These are phyloP conservation scores for Drosophila prolongata DNA, from an alignment of 2,888 invertebrate genomes.

Conservation along the genomic window DNA sequence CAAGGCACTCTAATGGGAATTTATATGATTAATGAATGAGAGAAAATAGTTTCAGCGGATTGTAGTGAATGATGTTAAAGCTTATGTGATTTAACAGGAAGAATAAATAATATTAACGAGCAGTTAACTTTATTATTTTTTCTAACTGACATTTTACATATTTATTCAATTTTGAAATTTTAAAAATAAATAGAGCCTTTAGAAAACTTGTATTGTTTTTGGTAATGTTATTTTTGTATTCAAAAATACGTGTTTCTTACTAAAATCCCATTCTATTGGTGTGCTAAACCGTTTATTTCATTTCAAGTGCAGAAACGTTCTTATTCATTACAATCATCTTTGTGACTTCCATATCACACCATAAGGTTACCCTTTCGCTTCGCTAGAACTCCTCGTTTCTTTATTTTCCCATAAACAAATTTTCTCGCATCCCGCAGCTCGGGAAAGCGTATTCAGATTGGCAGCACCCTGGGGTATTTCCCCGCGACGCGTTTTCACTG, in stretches of 20 bases:
- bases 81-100: not conserved
- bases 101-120: no score
- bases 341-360: not conserved
- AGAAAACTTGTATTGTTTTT: no score
- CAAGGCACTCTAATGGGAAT: conserved; percentile 10
- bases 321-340: conserved; percentile 13
- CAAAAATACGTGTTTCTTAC: not conserved
- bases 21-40: conserved; percentile 14
- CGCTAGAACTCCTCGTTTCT: not conserved
- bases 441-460: conserved; percentile 42
- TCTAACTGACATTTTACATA: no score
- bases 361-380: not conserved
- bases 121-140: no score
- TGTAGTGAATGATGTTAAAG: conserved; percentile 7
- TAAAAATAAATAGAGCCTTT: no score
- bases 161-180: no score
- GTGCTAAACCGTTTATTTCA: not conserved
- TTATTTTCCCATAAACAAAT: conserved; percentile 16
- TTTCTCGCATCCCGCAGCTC: not conserved
- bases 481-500: conserved; percentile 15
- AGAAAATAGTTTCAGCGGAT: conserved; percentile 6
- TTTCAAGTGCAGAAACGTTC: not conserved
- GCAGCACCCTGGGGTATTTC: conserved; percentile 26
- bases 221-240: no score
- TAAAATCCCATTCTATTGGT: not conserved